Evolutionary conservation across 2,113 vertebrate genomes (phyloP), one percentile per base, ranked within the genome.

Genomic region (Blennius ocellaris): DNA sequence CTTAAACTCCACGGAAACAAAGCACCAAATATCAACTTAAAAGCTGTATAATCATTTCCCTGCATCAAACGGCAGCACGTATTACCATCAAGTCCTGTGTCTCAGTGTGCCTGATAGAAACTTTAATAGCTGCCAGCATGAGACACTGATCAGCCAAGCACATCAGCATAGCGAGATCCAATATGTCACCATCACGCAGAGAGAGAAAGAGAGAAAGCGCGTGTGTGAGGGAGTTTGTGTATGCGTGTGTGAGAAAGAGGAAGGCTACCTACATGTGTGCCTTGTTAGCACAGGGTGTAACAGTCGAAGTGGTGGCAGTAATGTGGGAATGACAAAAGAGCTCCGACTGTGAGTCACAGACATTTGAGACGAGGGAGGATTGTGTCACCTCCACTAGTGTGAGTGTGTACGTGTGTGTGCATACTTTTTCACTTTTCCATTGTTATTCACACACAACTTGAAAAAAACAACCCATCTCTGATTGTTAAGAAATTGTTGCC

Each of bases 81-180:
- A 74, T 73, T 79, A 50, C 74, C 79, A 75, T 81, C 84, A 75
- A 59, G 73, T 45, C 58, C 65, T 7, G 68, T n/a, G 48, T 74
- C 80, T 83, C 73, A 72, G 89, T 86, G 17, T 47, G 73, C 66
- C 55, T 78, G 84, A 77, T 58, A 76, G 82, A 81, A 83, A 84
- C 76, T 84, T 87, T 87, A 89, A 88, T 82, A 85, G 87, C 84
- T 82, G 39, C 39, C 87, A 90, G 86, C 73, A 9, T 83, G 87
- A 79, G 57, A 73, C 83, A 54, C 76, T 70, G 87, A 89, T 87
- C 86, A 89, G 80, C 76, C 82, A 64, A 80, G 81, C 87, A 82
- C 83, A 89, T 89, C 89, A 84, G 85, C 84, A 73, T 78, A 69
- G 83, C 74, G 82, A 69, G 78, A 88, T 76, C 74, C 84, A 91